Evolutionary conservation across 2,113 vertebrate genomes (phyloP).

Genomic region (Percopsis transmontana): DNA sequence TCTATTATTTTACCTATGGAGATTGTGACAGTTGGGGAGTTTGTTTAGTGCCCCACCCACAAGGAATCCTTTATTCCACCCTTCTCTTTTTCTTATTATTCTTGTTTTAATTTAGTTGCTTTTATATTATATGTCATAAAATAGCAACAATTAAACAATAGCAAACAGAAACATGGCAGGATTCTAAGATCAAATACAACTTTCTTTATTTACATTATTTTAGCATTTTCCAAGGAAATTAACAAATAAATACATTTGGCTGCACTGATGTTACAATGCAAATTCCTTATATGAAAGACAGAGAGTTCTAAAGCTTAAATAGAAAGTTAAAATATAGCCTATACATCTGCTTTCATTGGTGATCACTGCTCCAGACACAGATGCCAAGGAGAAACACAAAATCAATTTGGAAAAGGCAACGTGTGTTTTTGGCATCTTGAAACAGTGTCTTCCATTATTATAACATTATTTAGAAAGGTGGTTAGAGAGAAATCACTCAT

Average conservation of each 20-base stretch:
- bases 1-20: too few relatives aligned
- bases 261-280: constrained; percentile 64
- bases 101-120: too few relatives aligned
- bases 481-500: background rate
- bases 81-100: too few relatives aligned
- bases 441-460: background rate
- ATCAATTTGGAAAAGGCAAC: constrained; percentile 37
- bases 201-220: constrained; percentile 58
- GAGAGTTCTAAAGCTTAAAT: constrained; percentile 55
- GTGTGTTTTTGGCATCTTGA: constrained; percentile 7
- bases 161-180: background rate
- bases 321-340: constrained; percentile 52
- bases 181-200: constrained; percentile 38
- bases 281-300: constrained; percentile 30
- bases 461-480: background rate
- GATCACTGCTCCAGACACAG: constrained; percentile 40
- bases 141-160: too few relatives aligned
- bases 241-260: constrained; percentile 82
- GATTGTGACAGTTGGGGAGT: too few relatives aligned
- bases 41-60: too few relatives aligned
- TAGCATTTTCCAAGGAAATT: constrained; percentile 69
- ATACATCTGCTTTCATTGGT: constrained; percentile 53
- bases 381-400: constrained; percentile 26
- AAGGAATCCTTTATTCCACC: too few relatives aligned
- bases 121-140: too few relatives aligned